phyloP scores from a whole-genome alignment of 92 coral and sea anemone genomes.

The Meandrina meandrites region DNA sequence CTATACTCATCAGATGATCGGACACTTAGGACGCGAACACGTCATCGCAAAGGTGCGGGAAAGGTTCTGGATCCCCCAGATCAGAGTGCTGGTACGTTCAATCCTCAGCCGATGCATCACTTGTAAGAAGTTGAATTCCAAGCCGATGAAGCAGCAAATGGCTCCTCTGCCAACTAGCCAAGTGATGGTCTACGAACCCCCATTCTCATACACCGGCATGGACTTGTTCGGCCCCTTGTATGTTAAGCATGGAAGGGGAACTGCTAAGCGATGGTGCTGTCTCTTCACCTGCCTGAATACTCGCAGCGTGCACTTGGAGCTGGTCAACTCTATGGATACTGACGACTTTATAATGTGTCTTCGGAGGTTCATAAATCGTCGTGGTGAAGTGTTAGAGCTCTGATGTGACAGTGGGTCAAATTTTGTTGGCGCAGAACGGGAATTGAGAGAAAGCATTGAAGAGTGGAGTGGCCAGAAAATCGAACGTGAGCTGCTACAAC shows the following conservation, averaged over 20 bases:
- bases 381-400: conserved; percentile 55
- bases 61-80: conserved; percentile 64
- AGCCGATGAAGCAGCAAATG: conserved; percentile 62
- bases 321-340: conserved; percentile 47
- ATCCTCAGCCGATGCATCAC: conserved; percentile 47
- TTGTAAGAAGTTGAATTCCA: conserved; percentile 56
- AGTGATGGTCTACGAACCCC: conserved; percentile 56
- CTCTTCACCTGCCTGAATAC: conserved; percentile 51
- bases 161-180: conserved; percentile 54
- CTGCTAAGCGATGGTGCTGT: conserved; percentile 51
- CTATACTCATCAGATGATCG: conserved; percentile 10
- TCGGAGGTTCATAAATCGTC: conserved; percentile 44
- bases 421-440: conserved; percentile 72
- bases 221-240: conserved; percentile 38
- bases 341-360: conserved; percentile 57
- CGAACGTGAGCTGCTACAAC: conserved; percentile 42
- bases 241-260: conserved; percentile 17
- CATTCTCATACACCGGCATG: conserved; percentile 65
- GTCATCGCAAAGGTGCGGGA: conserved; percentile 56
- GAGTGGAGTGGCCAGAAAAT: conserved; percentile 56
- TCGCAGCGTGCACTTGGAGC: conserved; percentile 45
- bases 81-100: conserved; percentile 38
- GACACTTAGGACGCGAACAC: conserved; percentile 70
- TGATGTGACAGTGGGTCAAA: conserved; percentile 67
- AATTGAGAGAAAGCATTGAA: conserved; percentile 39